These are phyloP conservation scores for Pungitius pungitius DNA, from an alignment of 2,113 vertebrate genomes.

Conservation along the genomic window DNA sequence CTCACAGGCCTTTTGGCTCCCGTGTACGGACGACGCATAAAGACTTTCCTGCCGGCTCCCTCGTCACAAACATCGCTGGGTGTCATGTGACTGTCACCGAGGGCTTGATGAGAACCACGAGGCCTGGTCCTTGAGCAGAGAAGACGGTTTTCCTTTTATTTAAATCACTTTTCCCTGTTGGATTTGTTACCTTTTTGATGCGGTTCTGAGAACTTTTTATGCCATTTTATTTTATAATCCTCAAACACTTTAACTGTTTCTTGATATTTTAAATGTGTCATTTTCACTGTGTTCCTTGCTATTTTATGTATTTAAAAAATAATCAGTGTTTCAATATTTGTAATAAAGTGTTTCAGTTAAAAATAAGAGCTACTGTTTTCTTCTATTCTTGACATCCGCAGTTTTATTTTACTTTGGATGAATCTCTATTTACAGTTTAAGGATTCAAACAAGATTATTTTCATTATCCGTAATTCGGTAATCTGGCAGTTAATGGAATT, in stretches of 20 bases:
- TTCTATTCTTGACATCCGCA: not conserved
- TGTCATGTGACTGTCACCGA: not conserved
- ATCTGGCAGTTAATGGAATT: not conserved
- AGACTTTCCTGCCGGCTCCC: too few species aligned
- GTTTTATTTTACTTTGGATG: not conserved
- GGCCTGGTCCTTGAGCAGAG: not conserved
- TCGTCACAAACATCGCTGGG: too few species aligned
- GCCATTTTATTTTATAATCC: not conserved
- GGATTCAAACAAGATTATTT: not conserved
- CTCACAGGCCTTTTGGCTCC: constrained; percentile 94
- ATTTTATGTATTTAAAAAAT: not conserved
- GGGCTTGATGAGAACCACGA: not conserved
- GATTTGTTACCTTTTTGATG: constrained; percentile 16
- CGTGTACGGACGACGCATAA: constrained; percentile 91
- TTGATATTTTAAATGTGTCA: not conserved
- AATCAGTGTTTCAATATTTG: not conserved
- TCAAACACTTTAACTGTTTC: not conserved
- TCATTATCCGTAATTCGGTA: not conserved
- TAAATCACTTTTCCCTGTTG: not conserved
- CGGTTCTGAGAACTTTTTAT: not conserved
- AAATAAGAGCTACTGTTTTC: not conserved
- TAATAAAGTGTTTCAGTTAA: constrained; percentile 15
- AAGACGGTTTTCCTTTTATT: not conserved
- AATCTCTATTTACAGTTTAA: not conserved
- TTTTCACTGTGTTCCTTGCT: not conserved